phyloP scores from a whole-genome alignment of 2,797 vertebrate species.

The Gymnoscopelus microlampas region DNA sequence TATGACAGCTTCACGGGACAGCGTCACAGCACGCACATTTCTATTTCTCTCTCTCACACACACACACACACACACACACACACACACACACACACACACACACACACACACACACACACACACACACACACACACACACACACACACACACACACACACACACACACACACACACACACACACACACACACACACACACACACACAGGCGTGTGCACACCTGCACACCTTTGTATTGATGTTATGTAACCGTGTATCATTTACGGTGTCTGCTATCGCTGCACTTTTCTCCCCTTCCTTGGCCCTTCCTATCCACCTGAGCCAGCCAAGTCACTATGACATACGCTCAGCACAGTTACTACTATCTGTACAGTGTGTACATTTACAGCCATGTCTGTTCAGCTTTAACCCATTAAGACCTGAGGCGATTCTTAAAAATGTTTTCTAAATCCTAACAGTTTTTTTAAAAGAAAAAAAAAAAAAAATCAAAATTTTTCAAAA shows the following conservation, averaged over 20 bases:
- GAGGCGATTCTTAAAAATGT: too few species aligned
- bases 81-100: conserved; percentile 6
- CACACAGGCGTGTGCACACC: background rate
- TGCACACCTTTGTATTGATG: background rate
- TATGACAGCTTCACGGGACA: too few species aligned
- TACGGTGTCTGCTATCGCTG: background rate
- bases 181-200: conserved; percentile 10
- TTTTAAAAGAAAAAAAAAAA: too few species aligned
- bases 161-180: conserved; percentile 4
- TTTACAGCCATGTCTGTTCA: too few species aligned
- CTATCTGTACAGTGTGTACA: background rate
- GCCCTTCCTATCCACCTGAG: conserved; percentile 8
- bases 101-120: conserved; percentile 10
- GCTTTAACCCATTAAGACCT: too few species aligned
- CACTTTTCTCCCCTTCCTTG: background rate
- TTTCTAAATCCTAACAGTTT: too few species aligned
- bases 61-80: conserved; percentile 9
- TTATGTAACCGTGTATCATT: conserved; percentile 7
- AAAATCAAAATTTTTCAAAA: too few species aligned
- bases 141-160: conserved; percentile 11
- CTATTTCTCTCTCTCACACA: background rate
- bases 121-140: conserved; percentile 5
- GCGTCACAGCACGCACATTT: too few species aligned
- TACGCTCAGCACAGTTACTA: background rate
- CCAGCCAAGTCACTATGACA: background rate